A percentile compares a stretch with the other conserved stretches of the same genome.
Conservation (phyloP, 2,797 vertebrate species). For the Pitangus sulphuratus region DNA sequence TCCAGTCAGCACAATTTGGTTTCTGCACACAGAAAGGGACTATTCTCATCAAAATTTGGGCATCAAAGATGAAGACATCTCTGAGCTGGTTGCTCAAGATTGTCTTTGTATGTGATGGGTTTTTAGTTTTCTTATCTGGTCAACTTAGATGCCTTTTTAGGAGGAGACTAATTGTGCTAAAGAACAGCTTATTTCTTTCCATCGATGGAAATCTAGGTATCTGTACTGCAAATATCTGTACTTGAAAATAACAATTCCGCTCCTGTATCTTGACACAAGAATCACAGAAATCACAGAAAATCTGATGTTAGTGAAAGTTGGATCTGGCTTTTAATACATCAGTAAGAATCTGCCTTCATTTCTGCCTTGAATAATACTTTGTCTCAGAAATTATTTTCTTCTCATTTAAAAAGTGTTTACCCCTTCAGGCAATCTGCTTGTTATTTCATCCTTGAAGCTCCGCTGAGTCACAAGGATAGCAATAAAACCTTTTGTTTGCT, state of each 20-base stretch:
- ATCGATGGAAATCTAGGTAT: neutral
- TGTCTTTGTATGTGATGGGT: neutral
- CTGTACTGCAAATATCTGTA: neutral
- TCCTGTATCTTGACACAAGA: neutral
- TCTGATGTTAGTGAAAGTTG: neutral
- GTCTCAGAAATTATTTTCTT: neutral
- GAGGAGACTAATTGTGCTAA: neutral
- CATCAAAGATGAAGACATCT: neutral
- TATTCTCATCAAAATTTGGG: neutral
- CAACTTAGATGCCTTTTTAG: neutral
- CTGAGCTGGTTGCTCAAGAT: neutral
- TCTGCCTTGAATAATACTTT: slow-evolving; percentile 13
- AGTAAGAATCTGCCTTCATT: neutral
- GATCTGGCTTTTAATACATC: neutral
- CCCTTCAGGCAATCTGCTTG: neutral
- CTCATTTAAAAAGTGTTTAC: neutral
- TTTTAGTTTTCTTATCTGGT: neutral
- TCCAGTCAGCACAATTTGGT: neutral
- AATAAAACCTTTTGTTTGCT: slow-evolving; percentile 63
- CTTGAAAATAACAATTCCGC: neutral
- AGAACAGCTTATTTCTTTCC: neutral
- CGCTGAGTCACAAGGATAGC: slow-evolving; percentile 44
- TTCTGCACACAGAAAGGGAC: neutral
- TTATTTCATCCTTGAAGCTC: slow-evolving; percentile 54
- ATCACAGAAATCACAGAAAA: neutral